Evolutionary conservation across 2,797 vertebrate genomes (phyloP).

Genomic region (Acanthurus tractus): DNA sequence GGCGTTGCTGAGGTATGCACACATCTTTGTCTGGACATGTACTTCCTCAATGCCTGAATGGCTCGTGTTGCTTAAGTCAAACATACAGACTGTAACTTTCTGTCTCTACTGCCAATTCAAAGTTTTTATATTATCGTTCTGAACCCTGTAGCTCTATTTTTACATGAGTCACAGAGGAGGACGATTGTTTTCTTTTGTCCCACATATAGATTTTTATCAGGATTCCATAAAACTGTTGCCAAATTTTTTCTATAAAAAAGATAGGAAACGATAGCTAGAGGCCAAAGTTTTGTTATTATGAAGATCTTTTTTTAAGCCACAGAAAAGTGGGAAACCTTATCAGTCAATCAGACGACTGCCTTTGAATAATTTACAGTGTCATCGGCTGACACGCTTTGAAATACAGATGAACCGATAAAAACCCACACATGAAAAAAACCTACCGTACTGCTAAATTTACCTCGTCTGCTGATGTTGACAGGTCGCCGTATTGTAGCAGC

Average conservation of each 20-base stretch:
- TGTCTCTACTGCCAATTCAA: not conserved
- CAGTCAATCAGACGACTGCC: not conserved
- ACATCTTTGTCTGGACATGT: constrained; percentile 43
- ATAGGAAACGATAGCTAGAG: not conserved
- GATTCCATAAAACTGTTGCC: not conserved
- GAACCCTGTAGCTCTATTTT: constrained; percentile 12
- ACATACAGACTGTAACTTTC: constrained; percentile 11
- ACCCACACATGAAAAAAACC: not conserved
- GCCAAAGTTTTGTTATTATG: not conserved
- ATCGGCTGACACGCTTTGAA: not conserved
- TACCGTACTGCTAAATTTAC: constrained; percentile 70
- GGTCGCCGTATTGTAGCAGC: constrained; percentile 90
- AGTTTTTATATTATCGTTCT: constrained; percentile 4
- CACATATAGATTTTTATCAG: constrained; percentile 2
- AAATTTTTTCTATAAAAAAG: not conserved
- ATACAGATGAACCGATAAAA: constrained; percentile 9
- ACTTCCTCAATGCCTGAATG: constrained; percentile 6
- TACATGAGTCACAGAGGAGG: not conserved
- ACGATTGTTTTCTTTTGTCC: constrained; percentile 14
- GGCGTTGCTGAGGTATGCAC: constrained; percentile 44
- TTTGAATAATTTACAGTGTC: constrained; percentile 20
- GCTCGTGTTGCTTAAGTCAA: constrained; percentile 19
- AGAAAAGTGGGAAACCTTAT: not conserved
- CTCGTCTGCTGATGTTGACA: constrained; percentile 89
- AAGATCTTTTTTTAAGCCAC: constrained; percentile 13